Base-by-base conservation (phyloP, 2,888 invertebrate genomes). In the Seira musarum region DNA sequence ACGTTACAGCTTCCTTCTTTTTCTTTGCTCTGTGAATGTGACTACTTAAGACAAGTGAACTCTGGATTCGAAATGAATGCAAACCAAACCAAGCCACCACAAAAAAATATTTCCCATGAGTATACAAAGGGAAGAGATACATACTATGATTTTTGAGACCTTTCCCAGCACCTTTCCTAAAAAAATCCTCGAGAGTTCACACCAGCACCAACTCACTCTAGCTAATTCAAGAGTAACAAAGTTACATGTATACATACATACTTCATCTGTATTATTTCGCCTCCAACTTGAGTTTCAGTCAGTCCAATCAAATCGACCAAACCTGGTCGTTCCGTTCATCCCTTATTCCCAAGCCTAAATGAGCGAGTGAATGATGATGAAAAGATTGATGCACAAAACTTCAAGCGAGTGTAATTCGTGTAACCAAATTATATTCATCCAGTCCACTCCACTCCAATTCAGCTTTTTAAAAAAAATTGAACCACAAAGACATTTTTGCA, bases 41-140 rank as follows among this genome's bases (percentile, higher is more conserved):
- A n/a, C n/a, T n/a, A n/a, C n/a, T n/a, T n/a, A 30, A 30, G 30
- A n/a, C n/a, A n/a, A 30, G 30, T 30, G 30, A 30, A 30, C 8
- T 30, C 30, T 30, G 30, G 30, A 30, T 8, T 30, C 3, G 8
- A 30, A 30, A 30, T 8, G 30, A n/a, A n/a, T n/a, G n/a, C n/a
- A n/a, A n/a, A n/a, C n/a, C n/a, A n/a, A n/a, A n/a, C 22, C 25
- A 77, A 77, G 64, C 65, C 69, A 57, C 64, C 57, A 65, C 40
- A 76, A 77, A 77, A 76, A 77, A 61, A 77, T 46, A 70, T 77
- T 77, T 77, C 77, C 77, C 77, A 77, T 77, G 77, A 70, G 77
- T 65, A 69, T 19, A 61, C 22, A 71, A 15, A 25, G 13, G 68
- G 25, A 63, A 19, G 53, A 53, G 17, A 67, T 75, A 63, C 15